Evolutionary conservation across 2,113 vertebrate genomes (phyloP).

Genomic region (Phalacrocorax brasilianus): DNA sequence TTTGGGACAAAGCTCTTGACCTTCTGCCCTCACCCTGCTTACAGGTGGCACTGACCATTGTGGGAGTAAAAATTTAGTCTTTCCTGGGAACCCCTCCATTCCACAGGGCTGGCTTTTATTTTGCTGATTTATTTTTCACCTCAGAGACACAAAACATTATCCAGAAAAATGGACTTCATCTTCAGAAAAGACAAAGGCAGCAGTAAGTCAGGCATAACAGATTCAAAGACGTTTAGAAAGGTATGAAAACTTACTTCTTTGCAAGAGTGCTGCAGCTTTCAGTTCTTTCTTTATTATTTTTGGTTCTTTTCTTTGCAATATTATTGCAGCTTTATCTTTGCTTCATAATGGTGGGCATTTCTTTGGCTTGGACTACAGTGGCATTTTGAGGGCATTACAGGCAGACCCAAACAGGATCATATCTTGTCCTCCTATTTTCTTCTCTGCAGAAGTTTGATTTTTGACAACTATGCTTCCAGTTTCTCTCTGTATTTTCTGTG

Average conservation of each 20-base stretch:
- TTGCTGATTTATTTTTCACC: background rate
- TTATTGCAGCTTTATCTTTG: background rate
- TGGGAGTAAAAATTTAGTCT: background rate
- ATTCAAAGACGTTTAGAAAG: background rate
- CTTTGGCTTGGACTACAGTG: background rate
- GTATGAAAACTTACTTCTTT: background rate
- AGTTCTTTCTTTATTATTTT: background rate
- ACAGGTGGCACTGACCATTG: background rate
- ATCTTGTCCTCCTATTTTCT: background rate
- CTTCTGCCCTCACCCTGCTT: background rate
- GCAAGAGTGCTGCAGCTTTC: background rate
- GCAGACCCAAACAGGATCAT: background rate
- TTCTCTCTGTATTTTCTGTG: background rate
- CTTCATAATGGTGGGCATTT: background rate
- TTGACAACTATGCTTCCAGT: background rate
- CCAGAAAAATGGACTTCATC: background rate
- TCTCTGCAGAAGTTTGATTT: background rate
- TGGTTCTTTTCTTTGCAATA: background rate
- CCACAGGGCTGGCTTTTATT: background rate
- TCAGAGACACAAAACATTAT: background rate
- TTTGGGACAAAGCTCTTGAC: background rate
- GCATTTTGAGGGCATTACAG: background rate
- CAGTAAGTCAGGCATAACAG: background rate
- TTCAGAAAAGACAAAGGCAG: background rate
- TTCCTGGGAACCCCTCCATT: background rate